Base-by-base conservation (phyloP, 2,888 invertebrate genomes). In the Apamea crenata region DNA sequence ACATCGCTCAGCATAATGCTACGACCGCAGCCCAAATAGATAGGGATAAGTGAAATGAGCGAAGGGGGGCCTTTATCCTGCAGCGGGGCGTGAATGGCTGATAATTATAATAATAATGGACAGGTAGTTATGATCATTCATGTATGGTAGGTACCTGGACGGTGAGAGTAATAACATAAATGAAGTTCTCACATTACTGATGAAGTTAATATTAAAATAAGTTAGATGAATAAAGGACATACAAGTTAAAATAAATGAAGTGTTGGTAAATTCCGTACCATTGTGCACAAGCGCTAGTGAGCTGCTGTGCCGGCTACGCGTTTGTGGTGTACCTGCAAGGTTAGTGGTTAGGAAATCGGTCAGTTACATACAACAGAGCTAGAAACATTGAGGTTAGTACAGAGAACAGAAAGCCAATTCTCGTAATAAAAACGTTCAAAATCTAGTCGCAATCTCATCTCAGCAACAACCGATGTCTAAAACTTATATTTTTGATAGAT, bases 271-370 rank as follows among this genome's bases (percentile, higher is more conserved):
- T 8, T 44, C 47, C 85, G 21, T 86, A 86, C 85, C 85, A 63
- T 66, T 29, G 56, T 77, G 70, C 12, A 68, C 75, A 65, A 75
- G 66, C 76, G 80, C 78, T 74, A 72, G 12, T 32, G 76, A 29
- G 29, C 76, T 78, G 47, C 36, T 18, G 59, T 29, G 32, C 16
- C 74, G 71, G 83, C 79, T 88, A 96, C 94, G 95, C 96, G 92
- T 96, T 95, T 66, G 94, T 94, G 47, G 96, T 94, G 94, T 93
- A 94, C 93, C 96, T 96, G 95, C 4, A 95, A 95, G 87, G 71
- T 85, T 87, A 78, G 78, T 74, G 21, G 18, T n/a, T 50, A 50
- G 16, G 73, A 76, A 14, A 44, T 6, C 40, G 59, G 36, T 75
- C 77, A 74, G 75, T 72, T 16, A 36, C 21, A 21, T 1, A 21